phyloP scores from a whole-genome alignment of 2,888 invertebrate genomes.

The Thereva unica region DNA sequence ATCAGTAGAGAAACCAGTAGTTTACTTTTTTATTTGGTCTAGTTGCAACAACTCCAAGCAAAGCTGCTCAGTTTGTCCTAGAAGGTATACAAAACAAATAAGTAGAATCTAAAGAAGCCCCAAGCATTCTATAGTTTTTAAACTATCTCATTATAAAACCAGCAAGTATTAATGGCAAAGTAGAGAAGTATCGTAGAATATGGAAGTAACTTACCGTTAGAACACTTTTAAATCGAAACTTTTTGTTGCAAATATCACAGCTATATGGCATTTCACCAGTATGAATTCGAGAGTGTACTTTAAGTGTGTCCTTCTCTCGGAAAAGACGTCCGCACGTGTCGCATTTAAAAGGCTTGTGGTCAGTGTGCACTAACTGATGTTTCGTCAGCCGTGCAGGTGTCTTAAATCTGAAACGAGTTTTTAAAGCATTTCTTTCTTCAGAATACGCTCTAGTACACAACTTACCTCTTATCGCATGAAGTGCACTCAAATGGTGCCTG shows the following conservation, averaged over 20 bases:
- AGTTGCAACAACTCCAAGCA: too few relatives aligned
- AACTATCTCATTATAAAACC: too few relatives aligned
- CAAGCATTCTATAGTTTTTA: too few relatives aligned
- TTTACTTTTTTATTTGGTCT: too few relatives aligned
- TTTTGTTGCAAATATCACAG: conserved; percentile 75
- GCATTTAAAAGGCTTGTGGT: conserved; percentile 65
- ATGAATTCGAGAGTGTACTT: conserved; percentile 75
- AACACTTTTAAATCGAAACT: conserved; percentile 76
- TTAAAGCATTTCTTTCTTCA: not conserved
- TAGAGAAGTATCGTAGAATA: too few relatives aligned
- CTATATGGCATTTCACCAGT: conserved; percentile 78
- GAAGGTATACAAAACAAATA: too few relatives aligned
- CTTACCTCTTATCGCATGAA: conserved; percentile 56
- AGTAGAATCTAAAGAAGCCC: too few relatives aligned
- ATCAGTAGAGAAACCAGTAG: too few relatives aligned
- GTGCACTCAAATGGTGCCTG: conserved; percentile 58
- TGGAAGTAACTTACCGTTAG: conserved; percentile 61
- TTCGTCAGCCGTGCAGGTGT: conserved; percentile 46
- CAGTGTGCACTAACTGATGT: conserved; percentile 64
- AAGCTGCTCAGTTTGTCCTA: too few relatives aligned
- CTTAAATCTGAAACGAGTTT: conserved; percentile 46
- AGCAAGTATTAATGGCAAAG: too few relatives aligned
- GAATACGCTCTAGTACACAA: conserved; percentile 10
- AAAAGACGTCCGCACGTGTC: conserved; percentile 66
- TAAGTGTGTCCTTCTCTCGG: conserved; percentile 71